phyloP scores from a whole-genome alignment of 2,888 invertebrate species.

The Dynastes maya region DNA sequence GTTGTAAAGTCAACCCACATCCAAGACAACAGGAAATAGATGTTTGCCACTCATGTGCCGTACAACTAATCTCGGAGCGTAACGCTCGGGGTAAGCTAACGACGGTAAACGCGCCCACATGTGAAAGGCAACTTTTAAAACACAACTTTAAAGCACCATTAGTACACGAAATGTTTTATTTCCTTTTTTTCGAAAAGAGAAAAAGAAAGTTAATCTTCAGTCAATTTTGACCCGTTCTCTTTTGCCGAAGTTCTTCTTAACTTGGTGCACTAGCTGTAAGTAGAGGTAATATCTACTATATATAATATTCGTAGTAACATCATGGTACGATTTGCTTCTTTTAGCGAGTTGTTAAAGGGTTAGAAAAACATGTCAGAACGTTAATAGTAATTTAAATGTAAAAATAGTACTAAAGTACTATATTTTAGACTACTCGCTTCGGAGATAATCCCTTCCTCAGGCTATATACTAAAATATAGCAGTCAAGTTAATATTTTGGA shows the following conservation, averaged over 20 bases:
- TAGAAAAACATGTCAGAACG: too few species aligned
- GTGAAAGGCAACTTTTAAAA: constrained; percentile 46
- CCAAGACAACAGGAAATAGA: constrained; percentile 49
- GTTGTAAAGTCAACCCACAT: constrained; percentile 46
- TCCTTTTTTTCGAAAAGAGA: constrained; percentile 1
- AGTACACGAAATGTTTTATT: constrained; percentile 44
- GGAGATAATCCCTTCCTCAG: too few species aligned
- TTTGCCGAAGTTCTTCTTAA: constrained; percentile 7
- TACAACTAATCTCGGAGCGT: constrained; percentile 40
- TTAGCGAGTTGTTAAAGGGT: too few species aligned
- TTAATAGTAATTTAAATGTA: too few species aligned
- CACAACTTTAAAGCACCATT: constrained; percentile 46
- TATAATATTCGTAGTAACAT: too few species aligned
- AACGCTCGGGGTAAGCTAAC: constrained; percentile 24
- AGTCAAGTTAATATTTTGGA: too few species aligned
- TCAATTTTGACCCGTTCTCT: neutral
- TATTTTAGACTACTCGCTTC: too few species aligned
- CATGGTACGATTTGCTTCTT: too few species aligned
- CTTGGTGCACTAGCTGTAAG: neutral
- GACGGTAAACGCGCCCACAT: constrained; percentile 36
- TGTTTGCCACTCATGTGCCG: constrained; percentile 47
- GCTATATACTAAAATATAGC: too few species aligned
- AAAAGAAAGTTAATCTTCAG: constrained; percentile 36
- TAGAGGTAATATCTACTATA: too few species aligned
- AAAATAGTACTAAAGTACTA: too few species aligned